Evolutionary conservation across 1,140 invertebrate species (phyloP), one percentile per base, ranked within the genome.

Genomic region (Drosophila nigrodunni): DNA sequence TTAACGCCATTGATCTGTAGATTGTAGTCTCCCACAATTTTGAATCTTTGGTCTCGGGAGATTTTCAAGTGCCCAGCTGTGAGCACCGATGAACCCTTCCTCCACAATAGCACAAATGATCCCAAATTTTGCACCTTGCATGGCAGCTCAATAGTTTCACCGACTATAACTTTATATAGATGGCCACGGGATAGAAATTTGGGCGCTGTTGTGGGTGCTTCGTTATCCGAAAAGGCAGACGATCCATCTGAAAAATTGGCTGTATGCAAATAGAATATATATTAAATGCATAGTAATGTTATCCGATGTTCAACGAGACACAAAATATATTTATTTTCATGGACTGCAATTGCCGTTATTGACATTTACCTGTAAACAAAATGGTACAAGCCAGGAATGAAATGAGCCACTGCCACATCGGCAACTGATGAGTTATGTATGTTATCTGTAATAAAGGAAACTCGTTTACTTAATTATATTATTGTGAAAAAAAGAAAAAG

Each of bases 111-210:
- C 25, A 95, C 94, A 80, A 93, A 95, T 2, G 93, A 93, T 37
- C 94, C 95, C 75, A 96, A 93, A 92, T 96, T 96, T 79, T 96
- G 95, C 1, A 96, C 95, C 93, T 96, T 95, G 80, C 96, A 96
- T 6, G 96, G 96, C 46, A 96, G 90, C 37, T 95, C 94, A 15
- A 96, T 93, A 0, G 95, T 96, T 86, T 96, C 96, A 4, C 95
- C 96, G 2, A 95, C 95, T n/a, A 96, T 95, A 0, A 95, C 95
- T 79, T 95, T 93, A 92, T 95, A 96, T 2, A 95, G 95, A 78
- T 96, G 96, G 0, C 95, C 95, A 49, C 95, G 93, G 0, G 95
- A 96, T 54, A 96, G 82, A 78, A 96, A 96, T 80, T 94, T 94
- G 0, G 96, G 96, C 10, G 88, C 88, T 18, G 87, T 83, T 2